phyloP scores from a whole-genome alignment of 2,797 vertebrate genomes.

The Paedocypris micromegethes region DNA sequence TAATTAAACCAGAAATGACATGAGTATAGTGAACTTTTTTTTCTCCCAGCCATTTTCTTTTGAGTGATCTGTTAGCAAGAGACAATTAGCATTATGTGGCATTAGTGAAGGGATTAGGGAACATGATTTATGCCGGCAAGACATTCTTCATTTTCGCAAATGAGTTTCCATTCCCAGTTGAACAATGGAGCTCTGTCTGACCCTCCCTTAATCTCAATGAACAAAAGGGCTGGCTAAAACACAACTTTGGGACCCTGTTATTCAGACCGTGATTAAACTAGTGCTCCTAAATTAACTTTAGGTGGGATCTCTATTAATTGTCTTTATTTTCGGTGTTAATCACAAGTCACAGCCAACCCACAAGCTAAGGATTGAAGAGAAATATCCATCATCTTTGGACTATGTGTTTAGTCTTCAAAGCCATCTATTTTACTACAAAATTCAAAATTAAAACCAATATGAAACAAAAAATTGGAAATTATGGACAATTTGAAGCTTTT shows the following conservation, averaged over 20 bases:
- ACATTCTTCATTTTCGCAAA: conserved; percentile 77
- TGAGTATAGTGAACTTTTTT: conserved; percentile 35
- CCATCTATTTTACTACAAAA: no score
- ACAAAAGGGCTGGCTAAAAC: conserved; percentile 68
- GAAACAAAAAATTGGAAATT: no score
- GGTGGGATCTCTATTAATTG: conserved; percentile 55
- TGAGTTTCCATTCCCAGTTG: conserved; percentile 71
- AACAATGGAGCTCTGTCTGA: conserved; percentile 67
- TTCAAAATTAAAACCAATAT: no score
- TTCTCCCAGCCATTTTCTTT: conserved; percentile 57
- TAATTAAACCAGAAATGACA: conserved; percentile 29
- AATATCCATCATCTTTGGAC: neutral
- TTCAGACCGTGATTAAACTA: conserved; percentile 68
- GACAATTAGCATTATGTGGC: conserved; percentile 71
- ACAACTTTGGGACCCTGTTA: conserved; percentile 69
- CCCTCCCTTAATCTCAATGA: conserved; percentile 72
- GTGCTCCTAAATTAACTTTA: conserved; percentile 70
- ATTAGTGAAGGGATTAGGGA: conserved; percentile 72
- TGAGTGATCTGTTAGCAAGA: conserved; percentile 70
- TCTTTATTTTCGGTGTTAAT: conserved; percentile 58
- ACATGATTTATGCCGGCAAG: conserved; percentile 73
- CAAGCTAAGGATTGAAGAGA: conserved; percentile 42
- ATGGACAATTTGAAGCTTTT: no score
- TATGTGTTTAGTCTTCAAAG: no score
- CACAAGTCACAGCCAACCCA: conserved; percentile 56